Conservation (phyloP, 2,797 vertebrate genomes). For the Netta rufina region DNA sequence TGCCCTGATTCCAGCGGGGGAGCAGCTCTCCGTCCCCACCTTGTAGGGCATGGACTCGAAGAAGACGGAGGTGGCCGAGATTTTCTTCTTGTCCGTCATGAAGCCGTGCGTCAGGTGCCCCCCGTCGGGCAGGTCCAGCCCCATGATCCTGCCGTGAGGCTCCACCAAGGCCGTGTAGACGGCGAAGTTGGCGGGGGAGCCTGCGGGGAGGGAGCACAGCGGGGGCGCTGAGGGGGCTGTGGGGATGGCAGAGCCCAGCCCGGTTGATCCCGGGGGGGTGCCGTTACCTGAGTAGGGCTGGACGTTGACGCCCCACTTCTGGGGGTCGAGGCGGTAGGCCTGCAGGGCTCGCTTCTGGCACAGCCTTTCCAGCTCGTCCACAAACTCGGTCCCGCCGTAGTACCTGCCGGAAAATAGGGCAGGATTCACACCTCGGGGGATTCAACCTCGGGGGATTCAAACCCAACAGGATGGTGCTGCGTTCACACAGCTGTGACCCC, state of each 20-base stretch:
- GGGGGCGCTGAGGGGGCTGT: accelerated
- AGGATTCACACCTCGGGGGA: neutral
- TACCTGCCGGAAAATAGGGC: slow-evolving; percentile 78
- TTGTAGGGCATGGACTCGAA: slow-evolving; percentile 99
- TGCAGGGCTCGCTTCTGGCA: slow-evolving; percentile 93
- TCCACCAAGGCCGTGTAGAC: slow-evolving; percentile 94
- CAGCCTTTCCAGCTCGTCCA: slow-evolving; percentile 92
- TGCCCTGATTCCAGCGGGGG: neutral
- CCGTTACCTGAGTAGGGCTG: slow-evolving; percentile 94
- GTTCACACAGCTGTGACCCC: accelerated
- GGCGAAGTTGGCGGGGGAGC: slow-evolving; percentile 95
- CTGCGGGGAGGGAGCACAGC: slow-evolving; percentile 56
- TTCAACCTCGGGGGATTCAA: neutral
- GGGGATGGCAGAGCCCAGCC: accelerated
- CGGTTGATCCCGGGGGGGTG: neutral
- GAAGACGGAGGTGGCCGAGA: slow-evolving; percentile 96
- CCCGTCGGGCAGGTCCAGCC: slow-evolving; percentile 94
- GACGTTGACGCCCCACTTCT: slow-evolving; percentile 94
- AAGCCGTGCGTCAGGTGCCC: slow-evolving; percentile 97
- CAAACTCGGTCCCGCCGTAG: slow-evolving; percentile 92
- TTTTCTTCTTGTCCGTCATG: slow-evolving; percentile 98
- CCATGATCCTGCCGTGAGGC: slow-evolving; percentile 97
- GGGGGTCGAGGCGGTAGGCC: slow-evolving; percentile 84
- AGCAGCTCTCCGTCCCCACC: slow-evolving; percentile 74
- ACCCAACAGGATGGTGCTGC: neutral